A percentile compares a stretch with the other conserved stretches of the same genome.
phyloP scores from a whole-genome alignment of 2,888 invertebrate species.

The Oxyteleia sp. region DNA sequence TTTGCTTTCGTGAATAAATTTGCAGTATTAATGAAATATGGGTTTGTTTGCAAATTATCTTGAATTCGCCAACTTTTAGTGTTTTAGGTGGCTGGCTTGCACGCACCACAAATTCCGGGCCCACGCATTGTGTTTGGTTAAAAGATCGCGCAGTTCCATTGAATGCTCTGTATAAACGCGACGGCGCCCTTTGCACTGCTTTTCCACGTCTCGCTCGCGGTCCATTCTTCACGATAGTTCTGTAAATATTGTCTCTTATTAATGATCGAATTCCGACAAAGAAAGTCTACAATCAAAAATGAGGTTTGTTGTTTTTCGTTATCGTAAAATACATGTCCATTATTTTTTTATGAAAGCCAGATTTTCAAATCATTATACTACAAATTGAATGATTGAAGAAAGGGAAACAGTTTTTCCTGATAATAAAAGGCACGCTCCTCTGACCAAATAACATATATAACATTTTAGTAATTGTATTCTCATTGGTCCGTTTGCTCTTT shows the following conservation, averaged over 20 bases:
- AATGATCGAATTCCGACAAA: slow-evolving; percentile 7
- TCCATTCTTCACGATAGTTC: slow-evolving; percentile 81
- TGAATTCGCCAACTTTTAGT: slow-evolving; percentile 89
- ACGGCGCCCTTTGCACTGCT: slow-evolving; percentile 92
- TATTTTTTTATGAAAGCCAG: no score
- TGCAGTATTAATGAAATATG: neutral
- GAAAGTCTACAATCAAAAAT: neutral
- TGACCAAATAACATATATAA: slow-evolving; percentile 20
- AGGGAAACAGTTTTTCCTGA: neutral
- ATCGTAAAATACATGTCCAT: no score
- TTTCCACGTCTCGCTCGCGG: slow-evolving; percentile 88
- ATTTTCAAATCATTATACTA: no score
- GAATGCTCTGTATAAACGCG: slow-evolving; percentile 91
- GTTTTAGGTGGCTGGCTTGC: slow-evolving; percentile 90
- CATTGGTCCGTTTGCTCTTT: slow-evolving; percentile 32
- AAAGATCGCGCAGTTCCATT: slow-evolving; percentile 87
- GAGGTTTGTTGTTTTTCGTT: no score
- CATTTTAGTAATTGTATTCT: slow-evolving; percentile 31
- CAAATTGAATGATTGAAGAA: neutral
- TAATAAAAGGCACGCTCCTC: neutral
- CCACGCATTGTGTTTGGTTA: slow-evolving; percentile 88
- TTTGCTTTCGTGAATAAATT: no score
- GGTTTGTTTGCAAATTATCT: slow-evolving; percentile 82
- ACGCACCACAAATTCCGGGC: slow-evolving; percentile 93
- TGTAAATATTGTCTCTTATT: slow-evolving; percentile 69